Percentiles rank a stretch among this genome's conserved stretches.
phyloP scores from a whole-genome alignment of 2,113 vertebrate genomes.

The Aramus guarauna region DNA sequence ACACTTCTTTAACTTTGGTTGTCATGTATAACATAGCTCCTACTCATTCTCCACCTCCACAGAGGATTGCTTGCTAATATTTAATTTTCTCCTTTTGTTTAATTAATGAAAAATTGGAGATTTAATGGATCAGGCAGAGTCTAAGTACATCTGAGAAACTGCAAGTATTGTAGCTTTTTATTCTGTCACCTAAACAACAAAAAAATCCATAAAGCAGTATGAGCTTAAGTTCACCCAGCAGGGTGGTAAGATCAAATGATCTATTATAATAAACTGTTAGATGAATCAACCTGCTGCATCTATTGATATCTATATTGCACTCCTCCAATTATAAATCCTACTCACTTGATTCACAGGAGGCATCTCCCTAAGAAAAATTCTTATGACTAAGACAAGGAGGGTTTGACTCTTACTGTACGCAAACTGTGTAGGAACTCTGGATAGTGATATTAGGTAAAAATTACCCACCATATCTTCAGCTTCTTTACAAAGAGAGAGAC shows the following conservation, averaged over 20 bases:
- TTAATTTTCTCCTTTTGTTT: constrained; percentile 30
- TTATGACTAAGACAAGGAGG: neutral
- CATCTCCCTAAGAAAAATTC: neutral
- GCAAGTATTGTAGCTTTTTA: neutral
- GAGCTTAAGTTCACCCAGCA: constrained; percentile 19
- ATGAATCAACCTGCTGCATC: constrained; percentile 45
- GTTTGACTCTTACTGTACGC: neutral
- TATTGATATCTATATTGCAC: constrained; percentile 43
- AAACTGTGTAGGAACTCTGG: neutral
- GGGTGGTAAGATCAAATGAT: constrained; percentile 28
- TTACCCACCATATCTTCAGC: neutral
- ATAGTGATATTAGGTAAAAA: neutral
- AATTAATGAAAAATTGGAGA: constrained; percentile 6
- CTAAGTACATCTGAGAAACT: neutral
- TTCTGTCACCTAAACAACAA: constrained; percentile 8
- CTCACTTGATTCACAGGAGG: constrained; percentile 13
- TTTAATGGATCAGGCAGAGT: neutral
- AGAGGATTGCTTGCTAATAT: constrained; percentile 18
- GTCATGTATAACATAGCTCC: neutral
- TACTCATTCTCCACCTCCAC: neutral
- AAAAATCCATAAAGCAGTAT: neutral
- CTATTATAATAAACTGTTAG: constrained; percentile 40
- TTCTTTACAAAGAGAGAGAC: neutral
- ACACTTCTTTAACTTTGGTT: neutral
- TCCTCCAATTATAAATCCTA: constrained; percentile 39